Evolutionary conservation across 2,113 vertebrate genomes (phyloP).

Genomic region (Pelusios castaneus): DNA sequence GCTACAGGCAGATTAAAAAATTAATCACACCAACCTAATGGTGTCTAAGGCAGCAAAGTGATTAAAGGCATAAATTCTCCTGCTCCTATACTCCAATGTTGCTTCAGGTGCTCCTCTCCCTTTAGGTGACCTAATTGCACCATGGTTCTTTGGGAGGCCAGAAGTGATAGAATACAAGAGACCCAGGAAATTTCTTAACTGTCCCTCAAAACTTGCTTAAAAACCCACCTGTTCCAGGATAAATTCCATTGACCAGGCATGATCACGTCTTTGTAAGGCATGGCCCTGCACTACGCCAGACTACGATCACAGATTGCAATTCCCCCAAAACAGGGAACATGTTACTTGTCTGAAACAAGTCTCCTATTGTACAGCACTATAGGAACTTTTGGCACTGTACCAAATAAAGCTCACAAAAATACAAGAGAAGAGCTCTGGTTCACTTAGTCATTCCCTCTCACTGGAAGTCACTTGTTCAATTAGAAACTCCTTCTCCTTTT

Average conservation of each 20-base stretch:
- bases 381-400: constrained; percentile 35
- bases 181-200: neutral
- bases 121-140: neutral
- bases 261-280: constrained; percentile 64
- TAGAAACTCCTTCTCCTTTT: constrained; percentile 62
- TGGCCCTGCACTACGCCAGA: neutral
- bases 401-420: constrained; percentile 59
- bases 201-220: neutral
- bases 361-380: constrained; percentile 30
- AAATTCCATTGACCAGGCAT: constrained; percentile 47
- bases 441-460: constrained; percentile 63
- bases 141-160: neutral
- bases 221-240: constrained; percentile 64
- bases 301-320: neutral
- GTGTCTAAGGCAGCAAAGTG: neutral
- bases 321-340: constrained; percentile 11
- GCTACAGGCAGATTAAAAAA: constrained; percentile 1
- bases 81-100: neutral
- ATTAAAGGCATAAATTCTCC: neutral
- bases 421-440: constrained; percentile 36
- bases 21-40: neutral
- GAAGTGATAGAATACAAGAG: constrained; percentile 24
- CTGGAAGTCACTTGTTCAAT: constrained; percentile 60
- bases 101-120: neutral
- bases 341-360: neutral